Base-by-base conservation (phyloP, 2,113 vertebrate genomes). In the Pica pica region DNA sequence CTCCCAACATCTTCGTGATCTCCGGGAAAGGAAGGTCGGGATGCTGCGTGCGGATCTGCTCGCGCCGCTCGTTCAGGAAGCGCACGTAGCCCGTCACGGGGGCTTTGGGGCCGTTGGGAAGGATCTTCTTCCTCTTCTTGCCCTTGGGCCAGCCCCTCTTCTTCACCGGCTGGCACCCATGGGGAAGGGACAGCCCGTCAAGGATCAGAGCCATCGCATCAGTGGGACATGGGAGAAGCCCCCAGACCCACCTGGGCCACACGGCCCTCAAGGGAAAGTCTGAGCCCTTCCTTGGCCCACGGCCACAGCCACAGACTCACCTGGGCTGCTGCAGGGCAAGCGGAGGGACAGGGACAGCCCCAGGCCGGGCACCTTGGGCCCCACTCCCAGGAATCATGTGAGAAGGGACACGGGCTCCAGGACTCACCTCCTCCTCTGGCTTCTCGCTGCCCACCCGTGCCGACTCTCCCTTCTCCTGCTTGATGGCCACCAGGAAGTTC, bases 131-230 rank as follows among this genome's bases (percentile, higher is more conserved):
- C 83, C 99, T 98, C 96, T 99, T 99, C 98, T 99, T 99, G 57
- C 99, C 99, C 90, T 99, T 99, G 2, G 99, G 99, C 99, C 99
- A 99, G 55, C 99, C 99, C 50, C 99, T 98, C 95, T 99, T 99
- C 98, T 99, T 99, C 88, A 98, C 98, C 0, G 99, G 99, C 98
- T 99, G 97, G 35, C 56, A 71, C 13, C 16, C 69, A 27, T 9
- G 13, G 12, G 15, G 52, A 74, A 89, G 22, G 61, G 47, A 75
- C 27, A 84, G 47, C 19, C 13, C 20, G 0, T 55, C 19, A 41
- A 1, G 4, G 42, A 33, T n/a, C 65, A 42, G 26, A 39, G 55
- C 33, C 53, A 47, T 2, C 0, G 0, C 5, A 3, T 5, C 4
- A 0, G 6, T 27, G 35, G 50, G 55, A 60, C 24, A 47, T 2